A percentile compares a stretch with the other conserved stretches of the same genome.
Evolutionary conservation across 2,113 vertebrate genomes (phyloP).

Genomic region (Taurulus bubalis): DNA sequence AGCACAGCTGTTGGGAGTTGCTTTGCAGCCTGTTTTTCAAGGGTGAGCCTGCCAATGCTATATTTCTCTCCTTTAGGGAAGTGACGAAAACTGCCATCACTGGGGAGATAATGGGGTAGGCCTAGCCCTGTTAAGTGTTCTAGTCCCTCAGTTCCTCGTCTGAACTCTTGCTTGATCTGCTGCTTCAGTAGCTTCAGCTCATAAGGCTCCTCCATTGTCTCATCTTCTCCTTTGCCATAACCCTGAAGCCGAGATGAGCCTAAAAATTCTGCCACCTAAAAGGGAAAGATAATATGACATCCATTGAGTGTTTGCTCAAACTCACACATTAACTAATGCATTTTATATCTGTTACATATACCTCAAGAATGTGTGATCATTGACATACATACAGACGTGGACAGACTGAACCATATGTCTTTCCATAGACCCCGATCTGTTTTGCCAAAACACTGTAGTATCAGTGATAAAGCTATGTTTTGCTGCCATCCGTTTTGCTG

Average conservation of each 20-base stretch:
- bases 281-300: slow-evolving; percentile 60
- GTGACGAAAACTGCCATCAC: slow-evolving; percentile 91
- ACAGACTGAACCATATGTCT: background rate
- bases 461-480: background rate
- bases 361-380: background rate
- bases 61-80: slow-evolving; percentile 98
- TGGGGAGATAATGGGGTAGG: slow-evolving; percentile 92
- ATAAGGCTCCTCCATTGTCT: slow-evolving; percentile 98
- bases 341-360: background rate
- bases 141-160: slow-evolving; percentile 92
- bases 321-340: background rate
- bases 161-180: slow-evolving; percentile 98
- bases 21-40: slow-evolving; percentile 99
- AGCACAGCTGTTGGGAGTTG: slow-evolving; percentile 96
- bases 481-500: background rate
- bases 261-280: slow-evolving; percentile 83
- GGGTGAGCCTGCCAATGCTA: slow-evolving; percentile 95
- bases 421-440: background rate
- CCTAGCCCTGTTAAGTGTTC: slow-evolving; percentile 93
- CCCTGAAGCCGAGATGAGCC: slow-evolving; percentile 89
- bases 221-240: slow-evolving; percentile 95
- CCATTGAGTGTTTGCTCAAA: background rate
- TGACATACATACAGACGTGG: background rate
- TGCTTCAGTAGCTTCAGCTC: slow-evolving; percentile 97
- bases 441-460: background rate